Base-by-base conservation (phyloP, 2,888 invertebrate genomes). In the Cynaeus angustus region DNA sequence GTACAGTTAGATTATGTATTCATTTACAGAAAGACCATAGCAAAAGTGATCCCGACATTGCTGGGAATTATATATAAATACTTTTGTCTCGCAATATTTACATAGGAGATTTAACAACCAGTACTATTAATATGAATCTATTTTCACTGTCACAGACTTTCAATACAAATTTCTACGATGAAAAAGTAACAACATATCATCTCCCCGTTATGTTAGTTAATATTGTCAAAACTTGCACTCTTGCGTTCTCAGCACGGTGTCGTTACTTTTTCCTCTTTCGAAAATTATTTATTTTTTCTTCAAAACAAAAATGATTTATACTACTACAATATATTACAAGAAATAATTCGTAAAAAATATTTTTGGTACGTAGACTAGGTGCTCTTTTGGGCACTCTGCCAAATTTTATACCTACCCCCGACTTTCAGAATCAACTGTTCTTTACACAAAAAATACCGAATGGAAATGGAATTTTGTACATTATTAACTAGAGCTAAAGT, bases 41-140 rank as follows among this genome's bases (percentile, higher is more conserved):
- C 82, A 82, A 83, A 82, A 83, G 79, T 82, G 82, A 80, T 82
- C 82, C 82, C 82, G 82, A 80, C 81, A 83, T 81, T 79, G 77
- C 80, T 79, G 78, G 77, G 76, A 76, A 80, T 79, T 77, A 77
- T 77, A 77, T 77, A 80, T 81, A 82, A 79, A 80, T 82, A 80
- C 73, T 81, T 79, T 78, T 80, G 78, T 80, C 75, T 75, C 72
- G 78, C 77, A 77, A 79, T 83, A 81, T 83, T 77, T 80, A 82
- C 81, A 81, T 78, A 81, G 74, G 76, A 79, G 78, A 75, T 79
- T 80, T 75, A 81, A 81, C 80, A 77, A 77, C 71, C 74, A 81
- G 79, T 80, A 76, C 76, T 80, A 79, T 78, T 77, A 77, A 77
- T 75, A 77, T 75, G 76, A 72, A 72, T 73, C 74, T 76, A 74